A percentile compares a stretch with the other conserved stretches of the same genome.
phyloP scores from a whole-genome alignment of 2,888 invertebrate genomes.

The Eucera pruinosa region DNA sequence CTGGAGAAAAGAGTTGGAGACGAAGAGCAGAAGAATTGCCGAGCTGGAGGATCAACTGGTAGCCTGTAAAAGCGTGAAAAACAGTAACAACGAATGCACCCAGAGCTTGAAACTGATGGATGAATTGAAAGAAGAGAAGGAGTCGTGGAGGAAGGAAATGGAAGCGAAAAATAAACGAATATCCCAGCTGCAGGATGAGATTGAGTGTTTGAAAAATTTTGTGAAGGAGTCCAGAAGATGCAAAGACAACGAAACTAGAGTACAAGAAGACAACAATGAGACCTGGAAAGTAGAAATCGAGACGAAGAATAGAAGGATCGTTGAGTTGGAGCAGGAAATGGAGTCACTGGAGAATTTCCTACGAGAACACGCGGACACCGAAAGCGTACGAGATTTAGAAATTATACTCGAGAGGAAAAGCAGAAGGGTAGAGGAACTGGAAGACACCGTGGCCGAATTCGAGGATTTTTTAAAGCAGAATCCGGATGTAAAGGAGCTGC shows the following conservation, averaged over 20 bases:
- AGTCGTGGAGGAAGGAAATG: conserved; percentile 46
- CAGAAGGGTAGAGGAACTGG: conserved; percentile 91
- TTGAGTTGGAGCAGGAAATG: conserved; percentile 86
- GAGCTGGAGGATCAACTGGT: conserved; percentile 86
- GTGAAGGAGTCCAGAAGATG: neutral
- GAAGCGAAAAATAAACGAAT: conserved; percentile 44
- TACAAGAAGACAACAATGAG: conserved; percentile 36
- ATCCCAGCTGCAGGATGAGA: conserved; percentile 47
- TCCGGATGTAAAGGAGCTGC: conserved; percentile 84
- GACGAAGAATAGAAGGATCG: conserved; percentile 85
- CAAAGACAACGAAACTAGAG: conserved; percentile 21
- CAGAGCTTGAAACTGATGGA: conserved; percentile 20
- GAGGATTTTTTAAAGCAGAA: conserved; percentile 84
- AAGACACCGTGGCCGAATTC: conserved; percentile 88
- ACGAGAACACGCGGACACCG: conserved; percentile 86
- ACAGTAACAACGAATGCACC: conserved; percentile 64
- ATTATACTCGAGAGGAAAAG: conserved; percentile 87
- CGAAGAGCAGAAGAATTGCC: conserved; percentile 85
- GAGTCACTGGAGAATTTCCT: conserved; percentile 86
- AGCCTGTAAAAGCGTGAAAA: conserved; percentile 85
- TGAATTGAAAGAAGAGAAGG: conserved; percentile 39
- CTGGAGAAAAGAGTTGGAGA: conserved; percentile 73
- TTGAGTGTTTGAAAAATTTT: conserved; percentile 20
- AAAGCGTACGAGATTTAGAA: conserved; percentile 87
- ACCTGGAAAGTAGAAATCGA: conserved; percentile 61